Percentiles rank a stretch among this genome's conserved stretches.
Conservation (phyloP, 1,140 invertebrate species). For the Chironomus tepperi region DNA sequence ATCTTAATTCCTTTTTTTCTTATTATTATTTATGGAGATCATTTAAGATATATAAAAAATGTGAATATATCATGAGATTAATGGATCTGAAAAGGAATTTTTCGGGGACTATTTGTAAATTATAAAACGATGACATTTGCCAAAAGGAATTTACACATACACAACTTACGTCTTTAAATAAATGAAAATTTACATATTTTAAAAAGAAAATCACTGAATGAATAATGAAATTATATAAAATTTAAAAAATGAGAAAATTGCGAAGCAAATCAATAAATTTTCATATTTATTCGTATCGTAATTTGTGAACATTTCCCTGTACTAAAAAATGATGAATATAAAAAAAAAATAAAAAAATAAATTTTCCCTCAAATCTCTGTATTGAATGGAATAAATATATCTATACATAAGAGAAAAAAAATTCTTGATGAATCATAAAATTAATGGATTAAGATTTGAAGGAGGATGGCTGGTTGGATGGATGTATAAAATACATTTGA, state of each 20-base stretch:
- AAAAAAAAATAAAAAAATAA: background rate
- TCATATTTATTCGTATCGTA: background rate
- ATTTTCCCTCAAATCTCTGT: background rate
- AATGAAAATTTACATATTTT: background rate
- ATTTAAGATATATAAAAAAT: background rate
- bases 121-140: conserved; percentile 3
- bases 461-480: too few species aligned
- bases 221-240: background rate
- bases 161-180: too few species aligned
- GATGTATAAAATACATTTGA: too few species aligned
- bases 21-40: background rate
- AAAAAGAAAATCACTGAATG: background rate
- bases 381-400: background rate
- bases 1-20: background rate
- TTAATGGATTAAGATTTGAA: conserved; percentile 10
- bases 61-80: conserved; percentile 14
- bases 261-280: background rate
- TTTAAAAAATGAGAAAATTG: background rate
- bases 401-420: background rate
- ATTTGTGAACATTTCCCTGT: conserved; percentile 19
- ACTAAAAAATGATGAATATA: background rate
- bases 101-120: conserved; percentile 12
- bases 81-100: conserved; percentile 13
- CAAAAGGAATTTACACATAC: background rate
- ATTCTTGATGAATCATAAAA: conserved; percentile 23